Evolutionary conservation across 1,140 invertebrate genomes (phyloP).

Genomic region (Elymnias hypermnestra): DNA sequence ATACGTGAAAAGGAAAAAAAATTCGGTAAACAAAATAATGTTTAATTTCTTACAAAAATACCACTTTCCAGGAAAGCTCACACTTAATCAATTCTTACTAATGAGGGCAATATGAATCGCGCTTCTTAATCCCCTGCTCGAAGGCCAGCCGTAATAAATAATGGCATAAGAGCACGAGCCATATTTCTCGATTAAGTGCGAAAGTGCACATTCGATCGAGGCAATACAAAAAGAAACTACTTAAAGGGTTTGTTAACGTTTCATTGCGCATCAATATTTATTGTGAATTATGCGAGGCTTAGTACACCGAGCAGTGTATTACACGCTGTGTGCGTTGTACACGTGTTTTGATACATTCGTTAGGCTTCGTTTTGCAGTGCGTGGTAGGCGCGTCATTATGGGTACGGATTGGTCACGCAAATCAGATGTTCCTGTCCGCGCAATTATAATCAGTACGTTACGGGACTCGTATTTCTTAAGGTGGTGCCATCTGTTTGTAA

Average conservation of each 20-base stretch:
- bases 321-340: slow-evolving; percentile 13
- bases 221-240: slow-evolving; percentile 14
- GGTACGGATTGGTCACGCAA: slow-evolving; percentile 64
- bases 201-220: slow-evolving; percentile 44
- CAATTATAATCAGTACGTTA: slow-evolving; percentile 70
- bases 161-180: slow-evolving; percentile 62
- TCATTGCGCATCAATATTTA: slow-evolving; percentile 18
- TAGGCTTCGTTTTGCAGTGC: slow-evolving; percentile 21
- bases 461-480: slow-evolving; percentile 66
- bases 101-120: slow-evolving; percentile 65
- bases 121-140: slow-evolving; percentile 55
- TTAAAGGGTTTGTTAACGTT: slow-evolving; percentile 17
- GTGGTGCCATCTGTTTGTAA: slow-evolving; percentile 52
- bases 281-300: slow-evolving; percentile 10
- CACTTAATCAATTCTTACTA: slow-evolving; percentile 62
- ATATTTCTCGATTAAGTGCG: slow-evolving; percentile 74
- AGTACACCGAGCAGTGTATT: slow-evolving; percentile 18
- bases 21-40: not conserved
- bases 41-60: not conserved
- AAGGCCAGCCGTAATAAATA: slow-evolving; percentile 59
- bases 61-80: slow-evolving; percentile 16
- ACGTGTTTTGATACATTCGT: slow-evolving; percentile 20
- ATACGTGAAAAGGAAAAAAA: too few species aligned
- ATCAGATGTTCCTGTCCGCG: slow-evolving; percentile 63
- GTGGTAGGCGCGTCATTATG: slow-evolving; percentile 60